Evolutionary conservation across 2,113 vertebrate species (phyloP), one percentile per base, ranked within the genome.

Genomic region (Gallinago undulata): DNA sequence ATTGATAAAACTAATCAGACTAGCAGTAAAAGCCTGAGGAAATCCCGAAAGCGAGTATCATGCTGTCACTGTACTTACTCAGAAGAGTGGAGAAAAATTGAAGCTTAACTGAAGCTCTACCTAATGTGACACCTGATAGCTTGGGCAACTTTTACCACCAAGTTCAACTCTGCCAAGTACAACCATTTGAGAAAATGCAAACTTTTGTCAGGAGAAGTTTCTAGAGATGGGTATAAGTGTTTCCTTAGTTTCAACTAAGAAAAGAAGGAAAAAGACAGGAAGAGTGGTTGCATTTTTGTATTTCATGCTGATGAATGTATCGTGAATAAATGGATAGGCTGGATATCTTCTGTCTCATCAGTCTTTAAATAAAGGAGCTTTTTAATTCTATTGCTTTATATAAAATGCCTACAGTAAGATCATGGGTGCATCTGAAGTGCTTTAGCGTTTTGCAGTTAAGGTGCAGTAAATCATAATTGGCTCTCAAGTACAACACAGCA

Each of bases 81-180:
- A 13, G n/a, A 33, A 33, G 0, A 0, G 10, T 45, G 68, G 37
- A 74, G 28, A 13, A 24, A 25, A 83, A 9, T 39, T 74, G 79
- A 53, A 80, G n/a, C 55, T 25, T 37, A n/a, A 55, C 30, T 67
- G 47, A 81, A 72, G 30, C 39, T 67, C 23, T 69, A 2, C 30
- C 59, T 92, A 3, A 31, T 17, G 17, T 81, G 35, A 51, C 5
- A 60, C 25, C 27, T 33, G 22, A 11, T n/a, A 47, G 27, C 22
- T 79, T 60, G 57, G 51, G 23, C 39, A 75, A 13, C 28, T 87
- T 69, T 60, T 60, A 48, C 27, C 6, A n/a, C 19, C 8, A 28
- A 15, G 2, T 64, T 82, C 43, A 79, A 47, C 11, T 6, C 5
- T 55, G n/a, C n/a, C 22, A n/a, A 60, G n/a, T 23, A 62, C 37